Conservation (phyloP, 1,140 invertebrate genomes). For the Diachasma alloeum region DNA sequence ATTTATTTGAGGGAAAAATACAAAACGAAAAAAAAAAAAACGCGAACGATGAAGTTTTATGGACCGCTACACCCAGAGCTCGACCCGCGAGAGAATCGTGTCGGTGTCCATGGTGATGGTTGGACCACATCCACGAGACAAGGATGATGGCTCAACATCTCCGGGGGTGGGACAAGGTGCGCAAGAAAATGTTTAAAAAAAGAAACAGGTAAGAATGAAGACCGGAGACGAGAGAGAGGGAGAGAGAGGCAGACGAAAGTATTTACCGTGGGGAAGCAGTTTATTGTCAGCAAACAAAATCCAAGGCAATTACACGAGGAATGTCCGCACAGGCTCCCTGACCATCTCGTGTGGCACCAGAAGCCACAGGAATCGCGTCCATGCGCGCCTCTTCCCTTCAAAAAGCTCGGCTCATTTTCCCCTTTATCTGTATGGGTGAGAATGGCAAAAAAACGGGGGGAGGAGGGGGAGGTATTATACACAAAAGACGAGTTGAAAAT, state of each 20-base stretch:
- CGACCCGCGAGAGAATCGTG: constrained; percentile 28
- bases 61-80: neutral
- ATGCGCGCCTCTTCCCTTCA: neutral
- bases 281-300: constrained; percentile 57
- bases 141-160: neutral
- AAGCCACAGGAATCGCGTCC: neutral
- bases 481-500: neutral
- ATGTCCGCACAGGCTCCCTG: constrained; percentile 37
- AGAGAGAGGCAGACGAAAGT: constrained; percentile 23
- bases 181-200: neutral
- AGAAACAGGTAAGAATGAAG: neutral
- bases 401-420: constrained; percentile 1
- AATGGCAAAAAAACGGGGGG: neutral
- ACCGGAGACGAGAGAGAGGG: neutral
- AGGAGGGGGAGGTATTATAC: neutral
- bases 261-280: constrained; percentile 47
- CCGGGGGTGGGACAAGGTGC: neutral
- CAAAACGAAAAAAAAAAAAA: too few species aligned
- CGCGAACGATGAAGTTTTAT: neutral
- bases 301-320: constrained; percentile 54
- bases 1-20: constrained; percentile 40
- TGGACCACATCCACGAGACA: neutral
- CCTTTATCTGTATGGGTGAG: neutral
- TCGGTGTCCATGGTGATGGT: neutral
- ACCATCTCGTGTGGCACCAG: constrained; percentile 7